phyloP scores from a whole-genome alignment of 2,113 vertebrate genomes.

The Sinocyclocheilus maitianheensis region DNA sequence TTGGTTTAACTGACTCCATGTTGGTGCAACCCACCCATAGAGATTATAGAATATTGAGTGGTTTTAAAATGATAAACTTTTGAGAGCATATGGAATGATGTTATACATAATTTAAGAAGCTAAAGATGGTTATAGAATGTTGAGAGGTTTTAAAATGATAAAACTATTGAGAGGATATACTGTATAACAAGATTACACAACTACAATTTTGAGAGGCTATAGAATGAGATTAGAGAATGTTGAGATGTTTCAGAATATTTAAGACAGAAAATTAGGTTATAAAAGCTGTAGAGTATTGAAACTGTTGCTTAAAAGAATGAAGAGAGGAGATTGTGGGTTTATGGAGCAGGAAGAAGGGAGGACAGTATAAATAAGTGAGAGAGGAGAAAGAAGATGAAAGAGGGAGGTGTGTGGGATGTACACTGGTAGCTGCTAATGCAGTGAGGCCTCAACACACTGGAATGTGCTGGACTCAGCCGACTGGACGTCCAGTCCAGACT shows the following conservation, averaged over 20 bases:
- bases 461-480: constrained; percentile 33
- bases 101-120: no score
- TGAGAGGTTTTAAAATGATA: not conserved
- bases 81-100: not conserved
- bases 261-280: not conserved
- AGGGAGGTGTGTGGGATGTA: constrained; percentile 21
- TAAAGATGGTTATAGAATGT: no score
- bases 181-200: not conserved
- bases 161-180: not conserved
- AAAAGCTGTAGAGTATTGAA: not conserved
- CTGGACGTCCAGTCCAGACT: constrained; percentile 17
- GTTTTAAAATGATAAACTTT: not conserved
- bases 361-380: constrained; percentile 28
- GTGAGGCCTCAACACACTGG: constrained; percentile 33
- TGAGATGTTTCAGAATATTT: not conserved
- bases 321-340: constrained; percentile 13
- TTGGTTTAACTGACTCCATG: no score
- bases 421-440: constrained; percentile 14
- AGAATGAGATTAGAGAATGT: not conserved
- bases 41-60: not conserved
- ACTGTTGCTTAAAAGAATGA: not conserved
- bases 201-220: not conserved
- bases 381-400: constrained; percentile 12
- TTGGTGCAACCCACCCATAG: no score
- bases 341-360: not conserved